Evolutionary conservation across 1,140 invertebrate genomes (phyloP), one percentile per base, ranked within the genome.

Genomic region (Drosophila sturtevanti): DNA sequence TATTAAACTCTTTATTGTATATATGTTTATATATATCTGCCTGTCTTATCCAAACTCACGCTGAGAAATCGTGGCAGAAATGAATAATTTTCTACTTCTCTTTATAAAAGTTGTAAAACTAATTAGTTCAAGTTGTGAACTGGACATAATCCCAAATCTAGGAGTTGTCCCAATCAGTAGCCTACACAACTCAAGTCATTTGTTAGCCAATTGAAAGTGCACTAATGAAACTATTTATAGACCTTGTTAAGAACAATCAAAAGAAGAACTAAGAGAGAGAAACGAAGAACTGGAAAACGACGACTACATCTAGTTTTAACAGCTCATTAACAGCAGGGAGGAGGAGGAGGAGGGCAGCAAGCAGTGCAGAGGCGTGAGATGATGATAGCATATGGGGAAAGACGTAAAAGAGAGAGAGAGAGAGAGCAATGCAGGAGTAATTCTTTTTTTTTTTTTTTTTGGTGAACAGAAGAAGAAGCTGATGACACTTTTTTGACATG

Each of bases 281-380:
- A 38, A 60, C 31, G 31, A 38, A 9, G 14, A 31, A 59, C 16
- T 34, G 34, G 5, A 6, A 31, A 54, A 60, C 22, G 41, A 48
- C 11, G 41, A 10, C 68, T 41, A 22, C 27, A 48, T 61, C 63
- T 56, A 61, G 71, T 72, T 76, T 84, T 84, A 79, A 81, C 82
- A 81, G 71, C 79, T 86, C 78, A 78, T 87, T 79, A 89, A 77
- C 71, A 71, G 54, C 67, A 75, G 59, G 59, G 27, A 34, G 67
- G 71, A 55, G 59, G 27, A 34, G 67, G 71, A 55, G 72, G 14
- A 2, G 14, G 6, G 6, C 59, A 63, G 63, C 7, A 24, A 6
- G 27, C 58, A 38, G 58, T 5, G 37, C 3, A 16, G 12, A 9
- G 34, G 22, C 6, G 21, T 1, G 10, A 31, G 27, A 27, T 0